Conservation (phyloP, 2,113 vertebrate genomes). For the Calypte anna region DNA sequence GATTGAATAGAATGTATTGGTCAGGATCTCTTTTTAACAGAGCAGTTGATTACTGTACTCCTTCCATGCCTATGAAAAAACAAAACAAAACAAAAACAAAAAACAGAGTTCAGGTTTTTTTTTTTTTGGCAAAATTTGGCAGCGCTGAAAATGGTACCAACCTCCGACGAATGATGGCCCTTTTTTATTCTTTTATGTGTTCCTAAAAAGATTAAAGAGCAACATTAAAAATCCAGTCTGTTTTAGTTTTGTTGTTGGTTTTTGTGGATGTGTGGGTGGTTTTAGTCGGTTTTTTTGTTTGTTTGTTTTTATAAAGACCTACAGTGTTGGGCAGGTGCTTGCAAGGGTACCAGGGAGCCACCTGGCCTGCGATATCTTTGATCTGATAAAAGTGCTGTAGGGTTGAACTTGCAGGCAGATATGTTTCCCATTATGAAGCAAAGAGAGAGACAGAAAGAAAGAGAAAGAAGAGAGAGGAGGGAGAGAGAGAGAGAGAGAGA, state of each 20-base stretch:
- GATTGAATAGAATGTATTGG: constrained; percentile 36
- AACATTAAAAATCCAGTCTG: constrained; percentile 71
- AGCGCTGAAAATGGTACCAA: constrained; percentile 71
- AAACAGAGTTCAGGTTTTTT: background rate
- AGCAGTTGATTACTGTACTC: constrained; percentile 42
- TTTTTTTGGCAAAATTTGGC: constrained; percentile 83
- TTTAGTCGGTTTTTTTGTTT: background rate
- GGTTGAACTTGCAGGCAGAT: constrained; percentile 85
- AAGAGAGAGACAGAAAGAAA: constrained; percentile 52
- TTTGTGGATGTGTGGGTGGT: background rate
- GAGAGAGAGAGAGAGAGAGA: constrained; percentile 13
- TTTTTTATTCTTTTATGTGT: constrained; percentile 55
- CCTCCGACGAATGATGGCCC: constrained; percentile 68
- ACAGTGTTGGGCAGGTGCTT: constrained; percentile 77
- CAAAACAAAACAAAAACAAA: background rate
- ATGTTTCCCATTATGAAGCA: constrained; percentile 80
- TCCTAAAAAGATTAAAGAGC: constrained; percentile 74
- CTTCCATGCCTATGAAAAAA: constrained; percentile 34
- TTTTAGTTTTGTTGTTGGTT: background rate
- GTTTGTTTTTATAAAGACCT: constrained; percentile 63
- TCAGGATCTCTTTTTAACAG: constrained; percentile 38
- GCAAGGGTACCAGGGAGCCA: constrained; percentile 16
- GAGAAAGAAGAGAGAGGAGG: constrained; percentile 6
- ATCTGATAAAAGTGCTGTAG: constrained; percentile 82
- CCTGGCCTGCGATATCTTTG: constrained; percentile 54